phyloP scores from a whole-genome alignment of 2,797 vertebrate species.

The Anisognathus igniventris region DNA sequence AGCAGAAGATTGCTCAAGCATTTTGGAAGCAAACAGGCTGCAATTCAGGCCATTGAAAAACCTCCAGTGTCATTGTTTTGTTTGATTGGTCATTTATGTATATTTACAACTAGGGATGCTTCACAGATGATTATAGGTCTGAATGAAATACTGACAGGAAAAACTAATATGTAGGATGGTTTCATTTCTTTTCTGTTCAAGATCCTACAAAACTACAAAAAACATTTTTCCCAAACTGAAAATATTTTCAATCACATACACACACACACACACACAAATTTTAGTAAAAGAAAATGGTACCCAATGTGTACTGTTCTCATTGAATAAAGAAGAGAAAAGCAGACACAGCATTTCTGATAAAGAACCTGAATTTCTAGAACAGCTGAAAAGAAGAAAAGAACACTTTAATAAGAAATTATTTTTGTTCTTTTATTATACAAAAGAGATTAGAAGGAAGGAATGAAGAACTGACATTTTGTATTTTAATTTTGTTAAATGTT shows the following conservation, averaged over 20 bases:
- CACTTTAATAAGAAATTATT: not conserved
- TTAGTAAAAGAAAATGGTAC: not conserved
- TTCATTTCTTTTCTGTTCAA: not conserved
- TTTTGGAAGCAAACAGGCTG: not conserved
- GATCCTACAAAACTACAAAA: not conserved
- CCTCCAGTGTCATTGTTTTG: not conserved
- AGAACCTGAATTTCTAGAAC: not conserved
- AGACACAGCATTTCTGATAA: not conserved
- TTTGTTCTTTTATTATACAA: not conserved
- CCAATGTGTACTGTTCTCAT: not conserved
- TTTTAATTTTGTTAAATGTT: not conserved
- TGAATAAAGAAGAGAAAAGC: not conserved
- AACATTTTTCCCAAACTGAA: not conserved
- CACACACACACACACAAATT: not conserved
- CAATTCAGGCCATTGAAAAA: not conserved
- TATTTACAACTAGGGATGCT: not conserved
- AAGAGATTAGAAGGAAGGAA: not conserved
- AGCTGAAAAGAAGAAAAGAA: not conserved
- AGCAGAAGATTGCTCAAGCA: not conserved
- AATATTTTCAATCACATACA: not conserved
- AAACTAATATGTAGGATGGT: not conserved
- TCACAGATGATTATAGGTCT: not conserved
- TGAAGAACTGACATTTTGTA: not conserved
- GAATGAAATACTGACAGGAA: not conserved
- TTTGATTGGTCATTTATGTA: conserved; percentile 11